phyloP scores from a whole-genome alignment of 2,113 vertebrate genomes.

The Notiomystis cincta region DNA sequence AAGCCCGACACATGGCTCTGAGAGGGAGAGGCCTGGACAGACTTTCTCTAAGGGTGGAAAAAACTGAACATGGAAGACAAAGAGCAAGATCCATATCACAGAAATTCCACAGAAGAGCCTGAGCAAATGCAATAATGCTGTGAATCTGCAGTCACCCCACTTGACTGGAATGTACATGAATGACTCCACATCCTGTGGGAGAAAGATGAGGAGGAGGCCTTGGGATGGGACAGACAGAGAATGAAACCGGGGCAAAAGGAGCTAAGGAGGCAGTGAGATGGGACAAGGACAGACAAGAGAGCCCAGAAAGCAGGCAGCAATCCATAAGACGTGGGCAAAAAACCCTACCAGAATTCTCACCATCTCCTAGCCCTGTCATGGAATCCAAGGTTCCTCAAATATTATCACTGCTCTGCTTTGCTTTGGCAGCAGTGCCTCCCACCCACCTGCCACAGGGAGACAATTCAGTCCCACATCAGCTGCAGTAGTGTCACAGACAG shows the following conservation, averaged over 20 bases:
- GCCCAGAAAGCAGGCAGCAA: neutral
- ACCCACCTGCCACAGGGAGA: neutral
- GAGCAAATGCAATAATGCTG: neutral
- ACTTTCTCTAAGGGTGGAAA: neutral
- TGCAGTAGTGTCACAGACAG: neutral
- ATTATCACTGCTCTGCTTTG: neutral
- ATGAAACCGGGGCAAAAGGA: neutral
- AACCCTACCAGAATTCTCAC: neutral
- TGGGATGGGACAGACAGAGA: neutral
- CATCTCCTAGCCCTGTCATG: neutral
- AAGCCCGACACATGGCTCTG: neutral
- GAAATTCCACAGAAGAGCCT: neutral
- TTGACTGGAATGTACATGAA: neutral
- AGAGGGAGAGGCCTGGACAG: neutral
- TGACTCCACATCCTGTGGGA: no score
- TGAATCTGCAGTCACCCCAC: accelerated
- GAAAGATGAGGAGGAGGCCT: neutral
- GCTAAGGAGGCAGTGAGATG: neutral
- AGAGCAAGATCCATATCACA: neutral
- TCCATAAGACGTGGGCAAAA: neutral
- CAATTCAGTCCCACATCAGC: neutral
- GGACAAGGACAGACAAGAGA: neutral
- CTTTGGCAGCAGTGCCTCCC: neutral
- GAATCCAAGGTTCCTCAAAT: neutral
- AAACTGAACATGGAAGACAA: neutral